Percentiles rank a stretch among this genome's conserved stretches.
Evolutionary conservation across 2,113 vertebrate genomes (phyloP).

Genomic region (Charadrius vociferus): DNA sequence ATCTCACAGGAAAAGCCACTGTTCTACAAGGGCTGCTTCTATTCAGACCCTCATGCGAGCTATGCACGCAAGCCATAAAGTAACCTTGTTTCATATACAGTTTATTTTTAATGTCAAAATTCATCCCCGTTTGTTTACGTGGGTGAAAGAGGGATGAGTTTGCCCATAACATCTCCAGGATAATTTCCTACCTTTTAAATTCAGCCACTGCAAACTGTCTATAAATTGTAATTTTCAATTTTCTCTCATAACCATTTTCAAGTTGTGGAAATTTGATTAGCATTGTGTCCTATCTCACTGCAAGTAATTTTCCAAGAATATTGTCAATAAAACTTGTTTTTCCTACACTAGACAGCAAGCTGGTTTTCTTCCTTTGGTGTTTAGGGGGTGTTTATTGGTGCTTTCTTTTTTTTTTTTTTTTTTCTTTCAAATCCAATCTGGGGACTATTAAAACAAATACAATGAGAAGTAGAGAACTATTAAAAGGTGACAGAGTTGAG

Average conservation of each 20-base stretch:
- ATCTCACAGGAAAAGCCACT: background rate
- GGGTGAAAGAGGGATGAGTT: background rate
- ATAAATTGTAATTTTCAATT: background rate
- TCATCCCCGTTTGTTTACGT: background rate
- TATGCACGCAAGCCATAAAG: background rate
- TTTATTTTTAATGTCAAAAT: background rate
- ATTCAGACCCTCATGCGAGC: background rate
- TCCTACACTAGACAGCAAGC: background rate
- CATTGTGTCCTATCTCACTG: background rate
- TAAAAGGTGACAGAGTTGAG: slow-evolving; percentile 64
- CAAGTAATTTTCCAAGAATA: background rate
- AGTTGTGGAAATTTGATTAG: background rate
- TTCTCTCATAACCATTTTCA: background rate
- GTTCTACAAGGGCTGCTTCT: background rate
- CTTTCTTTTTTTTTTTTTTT: background rate
- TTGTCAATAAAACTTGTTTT: background rate
- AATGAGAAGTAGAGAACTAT: slow-evolving; percentile 49
- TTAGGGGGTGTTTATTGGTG: background rate
- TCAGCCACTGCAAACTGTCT: background rate
- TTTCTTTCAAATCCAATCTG: background rate
- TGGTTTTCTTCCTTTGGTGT: background rate
- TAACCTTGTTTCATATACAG: background rate
- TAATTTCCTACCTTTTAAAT: background rate
- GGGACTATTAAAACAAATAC: slow-evolving; percentile 56
- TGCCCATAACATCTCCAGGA: background rate